A percentile compares a stretch with the other conserved stretches of the same genome.
These are phyloP conservation scores for Mareca penelope DNA, from an alignment of 2,797 vertebrate genomes.

Conservation along the genomic window DNA sequence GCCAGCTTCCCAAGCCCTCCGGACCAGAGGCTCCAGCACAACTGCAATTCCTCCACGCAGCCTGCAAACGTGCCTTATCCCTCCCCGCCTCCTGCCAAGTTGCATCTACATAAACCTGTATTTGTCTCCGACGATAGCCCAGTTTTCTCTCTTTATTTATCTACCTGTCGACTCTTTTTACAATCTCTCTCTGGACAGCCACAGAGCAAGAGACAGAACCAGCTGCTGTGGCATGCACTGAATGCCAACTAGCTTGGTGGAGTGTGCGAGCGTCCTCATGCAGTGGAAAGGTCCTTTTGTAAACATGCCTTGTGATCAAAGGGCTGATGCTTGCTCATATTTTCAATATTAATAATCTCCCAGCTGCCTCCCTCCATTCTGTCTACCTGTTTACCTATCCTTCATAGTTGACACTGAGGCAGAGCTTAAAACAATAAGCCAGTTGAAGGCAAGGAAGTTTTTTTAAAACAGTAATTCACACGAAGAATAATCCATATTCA, in stretches of 20 bases:
- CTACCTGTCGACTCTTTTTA: neutral
- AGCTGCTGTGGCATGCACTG: constrained; percentile 21
- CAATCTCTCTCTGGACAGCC: neutral
- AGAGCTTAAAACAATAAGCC: neutral
- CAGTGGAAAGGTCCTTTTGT: constrained; percentile 56
- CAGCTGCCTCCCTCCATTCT: constrained; percentile 31
- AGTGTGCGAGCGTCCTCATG: neutral
- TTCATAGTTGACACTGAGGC: neutral
- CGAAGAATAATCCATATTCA: neutral
- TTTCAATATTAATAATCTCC: constrained; percentile 62
- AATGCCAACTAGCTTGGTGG: constrained; percentile 47
- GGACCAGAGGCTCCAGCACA: neutral
- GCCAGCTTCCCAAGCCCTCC: neutral
- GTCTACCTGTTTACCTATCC: constrained; percentile 1
- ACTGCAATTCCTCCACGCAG: neutral
- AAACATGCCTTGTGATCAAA: constrained; percentile 57
- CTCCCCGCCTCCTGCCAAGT: neutral
- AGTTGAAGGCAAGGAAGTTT: neutral
- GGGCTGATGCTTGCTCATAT: constrained; percentile 50
- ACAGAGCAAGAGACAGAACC: constrained; percentile 22
- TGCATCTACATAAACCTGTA: constrained; percentile 5
- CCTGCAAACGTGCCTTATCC: neutral
- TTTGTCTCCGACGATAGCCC: neutral
- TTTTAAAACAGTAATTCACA: neutral
- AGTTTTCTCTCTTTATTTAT: constrained; percentile 30